Evolutionary conservation across 2,113 vertebrate species (phyloP), one percentile per base, ranked within the genome.

Genomic region (Gallinago undulata): DNA sequence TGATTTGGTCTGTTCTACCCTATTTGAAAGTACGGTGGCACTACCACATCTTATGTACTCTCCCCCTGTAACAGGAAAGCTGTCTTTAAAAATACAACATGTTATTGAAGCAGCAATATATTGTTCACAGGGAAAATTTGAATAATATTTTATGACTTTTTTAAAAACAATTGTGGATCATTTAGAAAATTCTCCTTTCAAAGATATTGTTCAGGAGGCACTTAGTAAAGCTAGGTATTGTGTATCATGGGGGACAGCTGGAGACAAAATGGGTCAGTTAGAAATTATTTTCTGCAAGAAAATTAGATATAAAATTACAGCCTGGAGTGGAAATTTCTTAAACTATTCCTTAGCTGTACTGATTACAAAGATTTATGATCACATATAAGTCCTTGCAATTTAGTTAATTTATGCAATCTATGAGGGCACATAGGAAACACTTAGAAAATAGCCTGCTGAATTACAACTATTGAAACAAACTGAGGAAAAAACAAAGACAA

Each of bases 301-400:
- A 93, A 92, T 82, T 41, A 88, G 37, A 88, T 39, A 60, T 19
- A 30, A 93, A 94, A 78, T 84, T 79, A 63, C 39, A 93, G 73
- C 60, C 28, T 79, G 27, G 60, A 77, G 57, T 77, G 41, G 23
- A 64, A 91, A 67, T 37, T 69, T 59, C 74, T 92, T 57, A 30
- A 86, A 78, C 30, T 50, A 62, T 64, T 87, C 55, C 18, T 96
- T 87, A 68, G n/a, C 84, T 80, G 59, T 33, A 57, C 64, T 84
- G 75, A 87, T 82, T 91, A 43, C 59, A 86, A 60, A 43, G 90
- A 90, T 84, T 93, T 66, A 57, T 25, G 24, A 78, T 67, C 64
- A 35, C 31, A 37, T 51, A 41, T 33, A 82, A 22, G 13, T 60
- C 31, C 64, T 84, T 53, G 41, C 28, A 87, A 80, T 80, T 83